Base-by-base conservation (phyloP, 1,140 invertebrate genomes). In the Ceratosolen fusciceps region DNA sequence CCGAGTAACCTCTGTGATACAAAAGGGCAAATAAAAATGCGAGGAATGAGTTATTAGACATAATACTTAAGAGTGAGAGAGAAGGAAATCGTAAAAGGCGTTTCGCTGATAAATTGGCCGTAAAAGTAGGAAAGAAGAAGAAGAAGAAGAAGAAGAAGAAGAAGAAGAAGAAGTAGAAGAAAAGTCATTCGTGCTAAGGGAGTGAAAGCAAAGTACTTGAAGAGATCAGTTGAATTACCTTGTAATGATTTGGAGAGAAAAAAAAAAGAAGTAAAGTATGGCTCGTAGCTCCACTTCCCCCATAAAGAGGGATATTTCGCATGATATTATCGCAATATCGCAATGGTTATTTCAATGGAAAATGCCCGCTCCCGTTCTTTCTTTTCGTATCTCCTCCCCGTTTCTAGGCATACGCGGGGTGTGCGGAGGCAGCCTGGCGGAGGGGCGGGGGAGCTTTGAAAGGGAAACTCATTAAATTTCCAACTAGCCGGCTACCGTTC, bases 401-500 rank as follows among this genome's bases (percentile, higher is more conserved):
- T 37, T 21, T 16, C 62, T 3, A 4, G 26, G 39, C 47, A 47
- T 47, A 26, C 12, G 67, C 24, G 12, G 37, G 24, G 26, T 68
- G 39, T 26, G 60, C 52, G 39, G 37, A 37, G 14, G 58, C 16
- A 47, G 29, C n/a, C n/a, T n/a, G n/a, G n/a, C n/a, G n/a, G 31
- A 31, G 29, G 77, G 2, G 54, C 19, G 29, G 47, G 71, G 80
- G 74, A 68, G 65, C 70, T 77, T 77, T 84, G 80, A 86, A 85
- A 84, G 81, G 81, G 82, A 80, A 82, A 85, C 82, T 88, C 87
- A 84, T 89, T 88, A 88, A 87, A 89, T 86, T 86, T 82, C 82
- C 84, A 86, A 80, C 83, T 83, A 84, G 84, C 56, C 76, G 75
- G 49, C 19, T 80, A 81, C 31, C 43, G 82, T 84, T 84, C 84